A percentile compares a stretch with the other conserved stretches of the same genome.
These are phyloP conservation scores for Squalus acanthias DNA, from an alignment of 2,797 vertebrate genomes.

Conservation along the genomic window DNA sequence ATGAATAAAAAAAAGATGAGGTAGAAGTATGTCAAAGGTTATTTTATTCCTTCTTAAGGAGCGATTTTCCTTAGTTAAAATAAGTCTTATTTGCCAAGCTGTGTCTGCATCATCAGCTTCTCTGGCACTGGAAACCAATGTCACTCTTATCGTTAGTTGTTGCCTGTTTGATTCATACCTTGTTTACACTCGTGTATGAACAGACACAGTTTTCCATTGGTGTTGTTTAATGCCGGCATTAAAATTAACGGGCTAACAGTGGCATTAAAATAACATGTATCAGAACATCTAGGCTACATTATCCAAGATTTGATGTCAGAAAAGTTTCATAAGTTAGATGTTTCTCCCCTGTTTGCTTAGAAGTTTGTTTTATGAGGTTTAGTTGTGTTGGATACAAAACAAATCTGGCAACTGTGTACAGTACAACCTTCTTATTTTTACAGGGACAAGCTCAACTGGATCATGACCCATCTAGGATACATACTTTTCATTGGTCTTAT, in stretches of 20 bases:
- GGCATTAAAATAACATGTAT: not conserved
- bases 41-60: too few relatives aligned
- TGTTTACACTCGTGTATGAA: too few relatives aligned
- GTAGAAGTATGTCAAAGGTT: too few relatives aligned
- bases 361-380: not conserved
- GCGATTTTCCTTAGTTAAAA: too few relatives aligned
- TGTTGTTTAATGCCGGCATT: not conserved
- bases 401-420: conserved; percentile 41
- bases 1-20: too few relatives aligned
- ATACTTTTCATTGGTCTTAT: conserved; percentile 71
- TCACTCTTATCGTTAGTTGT: too few relatives aligned
- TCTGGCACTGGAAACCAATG: too few relatives aligned
- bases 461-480: conserved; percentile 71
- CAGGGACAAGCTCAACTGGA: conserved; percentile 55
- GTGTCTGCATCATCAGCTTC: too few relatives aligned
- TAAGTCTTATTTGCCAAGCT: too few relatives aligned
- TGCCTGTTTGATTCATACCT: too few relatives aligned
- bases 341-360: not conserved
- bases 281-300: not conserved
- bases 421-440: conserved; percentile 31
- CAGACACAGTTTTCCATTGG: too few relatives aligned
- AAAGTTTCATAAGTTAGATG: not conserved
- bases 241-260: not conserved
- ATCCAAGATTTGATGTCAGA: not conserved
- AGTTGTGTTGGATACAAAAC: not conserved